Conservation (phyloP, 2,797 vertebrate genomes). For the Columba guinea region DNA sequence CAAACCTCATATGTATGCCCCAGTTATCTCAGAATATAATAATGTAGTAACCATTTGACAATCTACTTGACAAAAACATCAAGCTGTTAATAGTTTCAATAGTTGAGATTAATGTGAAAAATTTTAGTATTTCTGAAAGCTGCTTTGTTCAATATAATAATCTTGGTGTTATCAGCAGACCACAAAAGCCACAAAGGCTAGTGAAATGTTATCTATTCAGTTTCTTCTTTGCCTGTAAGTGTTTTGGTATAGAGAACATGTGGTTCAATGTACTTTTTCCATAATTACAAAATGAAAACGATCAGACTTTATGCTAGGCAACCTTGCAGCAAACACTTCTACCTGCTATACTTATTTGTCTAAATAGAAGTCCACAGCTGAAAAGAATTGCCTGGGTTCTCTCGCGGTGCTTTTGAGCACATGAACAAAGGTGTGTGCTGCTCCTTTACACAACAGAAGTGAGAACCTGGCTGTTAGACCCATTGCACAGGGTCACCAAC, state of each 20-base stretch:
- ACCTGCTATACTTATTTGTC: neutral
- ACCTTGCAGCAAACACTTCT: neutral
- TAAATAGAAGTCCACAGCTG: neutral
- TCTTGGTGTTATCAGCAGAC: neutral
- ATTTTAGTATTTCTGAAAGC: neutral
- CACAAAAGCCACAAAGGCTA: neutral
- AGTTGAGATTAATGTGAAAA: neutral
- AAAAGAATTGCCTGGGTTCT: neutral
- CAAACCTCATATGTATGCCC: neutral
- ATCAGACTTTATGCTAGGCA: neutral
- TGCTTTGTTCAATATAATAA: neutral
- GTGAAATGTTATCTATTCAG: neutral
- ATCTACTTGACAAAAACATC: constrained; percentile 6
- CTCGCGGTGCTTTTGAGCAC: neutral
- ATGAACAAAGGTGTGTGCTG: neutral
- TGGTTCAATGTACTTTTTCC: neutral
- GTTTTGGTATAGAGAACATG: neutral
- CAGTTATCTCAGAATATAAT: constrained; percentile 46
- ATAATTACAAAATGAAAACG: neutral
- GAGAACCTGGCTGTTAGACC: neutral
- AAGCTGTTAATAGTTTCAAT: neutral
- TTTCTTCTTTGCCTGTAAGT: neutral
- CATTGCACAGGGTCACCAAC: accelerated
- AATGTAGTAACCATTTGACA: neutral
- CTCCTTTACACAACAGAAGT: neutral